A percentile compares a stretch with the other conserved stretches of the same genome.
phyloP scores from a whole-genome alignment of 2,888 invertebrate genomes.

The Arctia plantaginis region DNA sequence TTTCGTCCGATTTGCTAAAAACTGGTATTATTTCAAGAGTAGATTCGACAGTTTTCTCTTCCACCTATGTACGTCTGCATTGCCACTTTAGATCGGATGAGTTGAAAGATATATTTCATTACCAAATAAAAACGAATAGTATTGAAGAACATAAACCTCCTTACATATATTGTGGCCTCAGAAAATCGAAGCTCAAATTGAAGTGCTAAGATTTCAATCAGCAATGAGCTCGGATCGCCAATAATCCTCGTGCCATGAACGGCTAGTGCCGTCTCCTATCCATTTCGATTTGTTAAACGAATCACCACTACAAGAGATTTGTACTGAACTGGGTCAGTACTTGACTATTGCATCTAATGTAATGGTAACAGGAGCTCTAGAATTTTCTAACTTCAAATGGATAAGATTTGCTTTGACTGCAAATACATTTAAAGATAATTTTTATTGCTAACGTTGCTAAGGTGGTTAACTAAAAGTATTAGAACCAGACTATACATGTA shows the following conservation, averaged over 20 bases:
- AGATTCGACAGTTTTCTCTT: too few species aligned
- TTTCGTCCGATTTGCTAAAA: too few species aligned
- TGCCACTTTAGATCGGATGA: neutral
- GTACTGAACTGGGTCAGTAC: constrained; percentile 22
- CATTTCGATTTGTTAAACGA: constrained; percentile 27
- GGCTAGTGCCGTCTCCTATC: constrained; percentile 13
- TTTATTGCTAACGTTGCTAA: neutral
- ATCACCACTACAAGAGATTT: constrained; percentile 21
- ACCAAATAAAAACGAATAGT: neutral
- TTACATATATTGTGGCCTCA: constrained; percentile 16
- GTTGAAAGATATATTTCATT: neutral
- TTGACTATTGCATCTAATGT: constrained; percentile 21
- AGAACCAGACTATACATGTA: neutral
- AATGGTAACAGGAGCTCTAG: constrained; percentile 10
- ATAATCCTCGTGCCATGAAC: constrained; percentile 25
- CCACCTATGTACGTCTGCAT: too few species aligned
- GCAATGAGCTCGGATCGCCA: constrained; percentile 22
- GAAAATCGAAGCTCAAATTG: constrained; percentile 20
- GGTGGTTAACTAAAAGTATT: neutral
- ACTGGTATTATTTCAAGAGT: too few species aligned
- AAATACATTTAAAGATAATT: neutral
- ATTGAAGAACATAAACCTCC: constrained; percentile 1
- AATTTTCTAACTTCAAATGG: constrained; percentile 11
- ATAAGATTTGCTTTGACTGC: neutral
- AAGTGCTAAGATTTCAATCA: constrained; percentile 29